phyloP scores from a whole-genome alignment of 2,113 vertebrate species.

The Sinocyclocheilus anophthalmus region DNA sequence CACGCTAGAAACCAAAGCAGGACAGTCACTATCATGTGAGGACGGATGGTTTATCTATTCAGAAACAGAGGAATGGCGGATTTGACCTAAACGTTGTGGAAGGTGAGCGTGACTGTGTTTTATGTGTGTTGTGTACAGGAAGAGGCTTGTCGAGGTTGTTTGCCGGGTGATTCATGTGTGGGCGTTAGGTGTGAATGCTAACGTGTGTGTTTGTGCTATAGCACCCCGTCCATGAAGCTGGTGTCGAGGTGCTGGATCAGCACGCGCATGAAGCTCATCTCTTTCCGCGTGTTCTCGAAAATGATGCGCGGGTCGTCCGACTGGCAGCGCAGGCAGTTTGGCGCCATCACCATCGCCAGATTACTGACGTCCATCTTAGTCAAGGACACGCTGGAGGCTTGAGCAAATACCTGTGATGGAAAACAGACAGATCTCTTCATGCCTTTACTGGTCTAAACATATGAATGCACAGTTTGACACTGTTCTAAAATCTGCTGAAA shows the following conservation, averaged over 20 bases:
- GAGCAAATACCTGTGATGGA: conserved; percentile 85
- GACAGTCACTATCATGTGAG: conserved; percentile 29
- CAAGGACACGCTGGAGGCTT: conserved; percentile 87
- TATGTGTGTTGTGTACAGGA: background rate
- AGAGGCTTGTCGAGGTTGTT: conserved; percentile 42
- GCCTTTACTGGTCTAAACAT: too few relatives aligned
- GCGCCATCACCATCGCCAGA: conserved; percentile 98
- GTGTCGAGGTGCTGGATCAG: conserved; percentile 97
- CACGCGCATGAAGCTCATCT: conserved; percentile 96
- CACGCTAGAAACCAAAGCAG: conserved; percentile 41
- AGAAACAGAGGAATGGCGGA: conserved; percentile 38
- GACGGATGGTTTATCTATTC: conserved; percentile 28
- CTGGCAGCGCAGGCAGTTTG: conserved; percentile 96
- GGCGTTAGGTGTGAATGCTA: conserved; percentile 51
- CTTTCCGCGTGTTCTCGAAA: conserved; percentile 98
- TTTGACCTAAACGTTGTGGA: background rate
- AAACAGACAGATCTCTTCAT: background rate
- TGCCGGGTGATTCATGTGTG: conserved; percentile 38
- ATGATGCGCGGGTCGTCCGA: conserved; percentile 95
- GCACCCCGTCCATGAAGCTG: conserved; percentile 84
- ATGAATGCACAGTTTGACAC: too few relatives aligned
- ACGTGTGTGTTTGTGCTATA: conserved; percentile 46
- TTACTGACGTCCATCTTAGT: conserved; percentile 99
- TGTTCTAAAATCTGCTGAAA: too few relatives aligned
- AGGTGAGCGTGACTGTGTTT: background rate